Conservation (phyloP, 30 jellyfish, hydroid and myxozoan genomes). For the Calvadosia cruxmelitensis region DNA sequence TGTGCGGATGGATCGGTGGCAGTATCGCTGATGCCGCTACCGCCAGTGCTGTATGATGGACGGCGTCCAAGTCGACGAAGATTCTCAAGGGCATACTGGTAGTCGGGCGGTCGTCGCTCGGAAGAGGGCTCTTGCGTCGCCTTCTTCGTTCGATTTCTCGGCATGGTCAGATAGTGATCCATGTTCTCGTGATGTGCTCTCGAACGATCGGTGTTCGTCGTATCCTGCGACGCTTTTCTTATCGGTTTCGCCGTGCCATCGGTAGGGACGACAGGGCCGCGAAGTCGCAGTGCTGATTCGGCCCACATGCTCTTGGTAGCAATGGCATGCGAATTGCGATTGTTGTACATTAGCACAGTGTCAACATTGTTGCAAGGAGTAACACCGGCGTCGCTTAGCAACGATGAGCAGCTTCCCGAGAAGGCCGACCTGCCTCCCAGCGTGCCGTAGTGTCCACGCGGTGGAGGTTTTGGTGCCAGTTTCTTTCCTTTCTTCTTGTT, state of each 20-base stretch:
- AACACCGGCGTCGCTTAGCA: constrained; percentile 17
- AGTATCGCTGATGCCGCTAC: too few relatives aligned
- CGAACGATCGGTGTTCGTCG: too few relatives aligned
- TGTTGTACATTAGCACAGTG: constrained; percentile 60
- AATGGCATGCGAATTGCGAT: constrained; percentile 16
- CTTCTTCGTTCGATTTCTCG: neutral
- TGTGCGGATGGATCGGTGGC: neutral
- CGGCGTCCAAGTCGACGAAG: constrained; percentile 47
- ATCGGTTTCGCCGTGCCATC: constrained; percentile 21
- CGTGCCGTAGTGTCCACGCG: constrained; percentile 48
- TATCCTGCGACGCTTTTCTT: neutral
- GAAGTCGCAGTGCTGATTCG: constrained; percentile 58
- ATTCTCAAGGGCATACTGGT: constrained; percentile 65
- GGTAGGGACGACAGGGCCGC: constrained; percentile 18
- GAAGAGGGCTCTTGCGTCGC: too few relatives aligned
- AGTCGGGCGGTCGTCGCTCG: constrained; percentile 64
- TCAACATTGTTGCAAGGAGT: constrained; percentile 32
- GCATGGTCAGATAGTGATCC: neutral
- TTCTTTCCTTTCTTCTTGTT: constrained; percentile 10
- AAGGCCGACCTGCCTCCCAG: constrained; percentile 27
- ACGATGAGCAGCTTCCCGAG: constrained; percentile 1
- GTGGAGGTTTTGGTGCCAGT: constrained; percentile 77
- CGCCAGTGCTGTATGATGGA: constrained; percentile 22
- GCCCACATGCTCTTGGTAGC: constrained; percentile 88
- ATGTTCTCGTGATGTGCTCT: neutral